Percentiles rank a stretch among this genome's conserved stretches.
Evolutionary conservation across 1,140 invertebrate genomes (phyloP).

Genomic region (Eupristina koningsbergeri): DNA sequence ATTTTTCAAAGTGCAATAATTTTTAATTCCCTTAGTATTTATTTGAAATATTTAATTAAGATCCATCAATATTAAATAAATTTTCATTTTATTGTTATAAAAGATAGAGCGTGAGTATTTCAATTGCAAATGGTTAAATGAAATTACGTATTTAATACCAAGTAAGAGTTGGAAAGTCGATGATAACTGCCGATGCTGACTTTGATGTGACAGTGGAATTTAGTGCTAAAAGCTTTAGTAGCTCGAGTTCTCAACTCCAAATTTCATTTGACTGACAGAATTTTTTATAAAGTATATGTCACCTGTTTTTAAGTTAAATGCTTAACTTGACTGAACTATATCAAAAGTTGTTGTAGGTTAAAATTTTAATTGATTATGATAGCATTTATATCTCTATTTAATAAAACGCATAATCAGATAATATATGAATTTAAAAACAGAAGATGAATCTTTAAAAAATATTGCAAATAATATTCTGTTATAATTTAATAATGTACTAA

Average conservation of each 20-base stretch:
- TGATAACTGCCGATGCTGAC: background rate
- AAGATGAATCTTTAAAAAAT: background rate
- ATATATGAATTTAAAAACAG: background rate
- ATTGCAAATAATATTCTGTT: background rate
- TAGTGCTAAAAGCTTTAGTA: background rate
- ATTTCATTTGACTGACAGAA: background rate
- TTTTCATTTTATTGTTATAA: background rate
- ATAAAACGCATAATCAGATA: background rate
- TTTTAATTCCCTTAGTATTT: background rate
- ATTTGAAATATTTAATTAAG: background rate
- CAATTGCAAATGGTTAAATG: background rate
- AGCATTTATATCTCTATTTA: background rate
- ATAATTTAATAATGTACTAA: background rate
- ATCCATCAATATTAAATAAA: background rate
- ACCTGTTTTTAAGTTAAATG: background rate
- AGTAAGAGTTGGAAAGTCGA: background rate
- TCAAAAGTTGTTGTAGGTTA: background rate
- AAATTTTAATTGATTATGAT: background rate
- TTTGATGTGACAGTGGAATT: conserved; percentile 3
- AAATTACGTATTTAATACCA: background rate
- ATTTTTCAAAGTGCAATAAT: too few species aligned
- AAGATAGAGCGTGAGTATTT: background rate
- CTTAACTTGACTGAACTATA: background rate
- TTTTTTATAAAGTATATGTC: background rate
- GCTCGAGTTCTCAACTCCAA: background rate